Evolutionary conservation across 2,888 invertebrate genomes (phyloP), one percentile per base, ranked within the genome.

Genomic region (Drosophila mayaguana): DNA sequence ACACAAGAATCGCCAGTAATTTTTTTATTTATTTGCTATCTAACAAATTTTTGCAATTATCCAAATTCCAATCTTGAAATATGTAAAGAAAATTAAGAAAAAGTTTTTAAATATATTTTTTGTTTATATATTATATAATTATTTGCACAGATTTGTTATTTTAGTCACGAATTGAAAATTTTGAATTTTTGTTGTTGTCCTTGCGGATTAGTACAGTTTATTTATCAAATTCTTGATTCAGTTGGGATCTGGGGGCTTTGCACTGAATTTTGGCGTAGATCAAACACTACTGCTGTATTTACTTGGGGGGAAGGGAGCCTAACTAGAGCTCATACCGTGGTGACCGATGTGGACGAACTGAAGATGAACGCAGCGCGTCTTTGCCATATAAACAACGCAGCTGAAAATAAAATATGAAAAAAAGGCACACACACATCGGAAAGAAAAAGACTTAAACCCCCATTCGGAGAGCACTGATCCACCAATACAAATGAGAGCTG

Each of bases 331-430:
- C 92, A 92, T 92, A 92, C 91, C 91, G 92, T 92, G 87, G 81
- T 90, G 92, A 92, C 91, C 92, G 92, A 92, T 92, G 92, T 92
- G 90, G 90, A 92, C 91, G 92, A 92, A 92, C 92, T 92, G 93
- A 92, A 92, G 93, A 92, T 88, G 93, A 92, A 91, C 89, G 89
- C 89, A 83, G 84, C 82, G 66, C 87, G 92, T 90, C 92, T 92
- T 92, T 90, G 91, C 91, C 92, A 92, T 92, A 93, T 92, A 92
- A 92, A 92, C 91, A 88, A 88, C 75, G 82, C 84, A 74, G 80
- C 75, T 73, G 63, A 68, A 63, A 72, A 64, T 40, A 76, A 59
- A 70, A 40, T 40, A n/a, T 25, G 12, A 38, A 54, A 68, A 68
- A 56, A 57, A 38, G 16, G 36, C 61, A 62, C 32, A 3, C 32